A percentile compares a stretch with the other conserved stretches of the same genome.
Evolutionary conservation across 1,140 invertebrate genomes (phyloP).

Genomic region (fruit fly (Drosophila melanogaster)): DNA sequence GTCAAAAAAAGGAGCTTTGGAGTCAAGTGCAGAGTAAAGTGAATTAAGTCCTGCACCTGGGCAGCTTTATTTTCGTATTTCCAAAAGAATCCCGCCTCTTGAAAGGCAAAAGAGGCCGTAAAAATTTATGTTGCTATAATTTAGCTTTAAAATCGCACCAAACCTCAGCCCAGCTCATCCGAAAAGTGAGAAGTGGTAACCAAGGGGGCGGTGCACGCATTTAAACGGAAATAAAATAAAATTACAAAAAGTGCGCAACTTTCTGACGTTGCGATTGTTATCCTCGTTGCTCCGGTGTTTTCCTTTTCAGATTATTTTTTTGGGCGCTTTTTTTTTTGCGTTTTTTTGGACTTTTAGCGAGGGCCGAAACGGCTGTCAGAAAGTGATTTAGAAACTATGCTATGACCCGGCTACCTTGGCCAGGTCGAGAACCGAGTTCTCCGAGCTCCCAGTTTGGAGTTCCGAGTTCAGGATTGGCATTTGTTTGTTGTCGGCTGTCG

Average conservation of each 20-base stretch:
- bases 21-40: slow-evolving; percentile 70
- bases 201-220: slow-evolving; percentile 55
- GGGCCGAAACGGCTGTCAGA: slow-evolving; percentile 68
- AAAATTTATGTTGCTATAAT: slow-evolving; percentile 78
- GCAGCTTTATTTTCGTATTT: slow-evolving; percentile 22
- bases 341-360: slow-evolving; percentile 3
- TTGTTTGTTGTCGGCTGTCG: slow-evolving; percentile 63
- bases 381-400: slow-evolving; percentile 82
- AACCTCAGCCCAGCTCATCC: slow-evolving; percentile 21
- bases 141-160: slow-evolving; percentile 75
- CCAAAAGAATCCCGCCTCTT: background rate
- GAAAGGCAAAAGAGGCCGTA: slow-evolving; percentile 58
- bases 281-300: slow-evolving; percentile 50
- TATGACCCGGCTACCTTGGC: slow-evolving; percentile 38
- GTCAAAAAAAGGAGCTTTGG: slow-evolving; percentile 49
- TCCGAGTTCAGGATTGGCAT: slow-evolving; percentile 29
- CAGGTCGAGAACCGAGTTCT: slow-evolving; percentile 30
- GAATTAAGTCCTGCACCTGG: slow-evolving; percentile 78
- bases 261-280: slow-evolving; percentile 79
- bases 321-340: background rate
- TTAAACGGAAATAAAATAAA: slow-evolving; percentile 82
- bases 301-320: slow-evolving; percentile 6
- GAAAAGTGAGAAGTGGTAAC: slow-evolving; percentile 20
- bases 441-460: background rate
- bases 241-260: slow-evolving; percentile 82